Evolutionary conservation across 2,888 invertebrate species (phyloP).

Genomic region (Acanthosepion lycidas): DNA sequence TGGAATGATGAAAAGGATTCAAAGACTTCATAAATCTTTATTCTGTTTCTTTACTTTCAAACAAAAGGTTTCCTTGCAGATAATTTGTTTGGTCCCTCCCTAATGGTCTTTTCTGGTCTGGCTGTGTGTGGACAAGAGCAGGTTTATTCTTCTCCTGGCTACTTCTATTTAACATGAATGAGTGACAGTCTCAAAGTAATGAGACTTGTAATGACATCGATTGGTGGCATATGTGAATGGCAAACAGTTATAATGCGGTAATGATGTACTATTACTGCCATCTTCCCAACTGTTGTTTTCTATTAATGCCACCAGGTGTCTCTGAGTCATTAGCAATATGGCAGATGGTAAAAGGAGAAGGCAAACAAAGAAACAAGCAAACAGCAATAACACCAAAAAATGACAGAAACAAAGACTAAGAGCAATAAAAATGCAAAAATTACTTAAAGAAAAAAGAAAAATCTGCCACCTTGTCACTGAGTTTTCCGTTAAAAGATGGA

Average conservation of each 20-base stretch:
- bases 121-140: neutral
- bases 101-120: neutral
- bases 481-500: neutral
- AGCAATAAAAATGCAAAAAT: neutral
- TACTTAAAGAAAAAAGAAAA: neutral
- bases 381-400: neutral
- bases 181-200: constrained; percentile 8
- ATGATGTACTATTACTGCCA: constrained; percentile 33
- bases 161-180: neutral
- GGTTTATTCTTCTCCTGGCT: neutral
- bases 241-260: constrained; percentile 10
- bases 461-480: neutral
- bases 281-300: constrained; percentile 33
- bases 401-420: neutral
- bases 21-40: neutral
- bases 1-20: neutral
- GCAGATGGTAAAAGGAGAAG: constrained; percentile 33
- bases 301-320: constrained; percentile 33
- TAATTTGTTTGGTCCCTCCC: constrained; percentile 33
- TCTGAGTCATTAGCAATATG: constrained; percentile 23
- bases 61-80: constrained; percentile 33
- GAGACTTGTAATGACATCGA: constrained; percentile 22
- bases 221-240: constrained; percentile 21
- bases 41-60: neutral
- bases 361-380: constrained; percentile 15